Base-by-base conservation (phyloP, 2,797 vertebrate species). In the Gymnopithys bicolor region DNA sequence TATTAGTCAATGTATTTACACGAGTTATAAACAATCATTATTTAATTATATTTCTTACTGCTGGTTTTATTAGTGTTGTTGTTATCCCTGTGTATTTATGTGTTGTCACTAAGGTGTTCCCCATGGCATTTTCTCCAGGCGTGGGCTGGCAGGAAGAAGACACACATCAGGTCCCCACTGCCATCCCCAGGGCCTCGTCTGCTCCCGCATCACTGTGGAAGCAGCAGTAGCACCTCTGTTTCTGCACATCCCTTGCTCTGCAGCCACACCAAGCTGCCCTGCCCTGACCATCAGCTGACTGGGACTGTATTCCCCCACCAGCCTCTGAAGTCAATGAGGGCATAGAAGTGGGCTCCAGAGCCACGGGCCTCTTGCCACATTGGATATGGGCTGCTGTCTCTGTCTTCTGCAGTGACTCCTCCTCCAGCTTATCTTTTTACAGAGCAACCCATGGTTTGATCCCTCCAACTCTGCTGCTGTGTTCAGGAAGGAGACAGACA, bases 181-280 rank as follows among this genome's bases (percentile, higher is more conserved):
- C 33, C 10, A 15, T 37, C 25, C 25, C 30, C 33, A 5, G 39
- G 52, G n/a, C 33, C 27, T 5, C 6, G 1, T 7, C 35, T 19
- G 69, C 43, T 45, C 19, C 33, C 9, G 1, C 5, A 3, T 18
- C 58, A 10, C 14, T 2, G 2, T 1, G 4, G n/a, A 0, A 24
- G n/a, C 14, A 11, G 46, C 49, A 6, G 43, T 14, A 19, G 53
- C 63, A 1, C n/a, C 45, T 17, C 10, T 59, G 24, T 39, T 11
- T 6, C 45, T 2, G 23, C 43, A 10, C 3, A 11, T 5, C n/a
- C n/a, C 48, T 27, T 11, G 37, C 17, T 27, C 35, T 37, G 25
- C 25, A 58, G 33, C 17, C 58, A 59, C 17, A 27, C 17, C 56
- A 27, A 27, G 17, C 28, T 3, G 51, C 33, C 41, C 35, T 12